Evolutionary conservation across 2,797 vertebrate genomes (phyloP).

Genomic region (Artibeus lituratus): DNA sequence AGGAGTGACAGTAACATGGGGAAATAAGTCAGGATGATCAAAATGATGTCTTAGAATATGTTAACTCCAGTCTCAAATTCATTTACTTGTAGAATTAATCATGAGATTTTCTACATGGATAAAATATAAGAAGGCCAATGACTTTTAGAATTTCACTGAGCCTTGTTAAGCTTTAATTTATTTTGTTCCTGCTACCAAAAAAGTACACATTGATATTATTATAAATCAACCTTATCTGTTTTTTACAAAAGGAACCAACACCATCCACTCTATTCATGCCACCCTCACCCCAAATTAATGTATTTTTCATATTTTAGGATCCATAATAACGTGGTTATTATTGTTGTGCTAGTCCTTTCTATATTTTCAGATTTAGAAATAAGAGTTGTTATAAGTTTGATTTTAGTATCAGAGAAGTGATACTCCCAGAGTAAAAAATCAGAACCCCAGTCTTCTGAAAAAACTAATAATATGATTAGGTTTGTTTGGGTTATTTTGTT

Average conservation of each 20-base stretch:
- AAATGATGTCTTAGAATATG: neutral
- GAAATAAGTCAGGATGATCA: neutral
- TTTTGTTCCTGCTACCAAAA: neutral
- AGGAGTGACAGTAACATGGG: neutral
- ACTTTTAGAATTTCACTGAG: neutral
- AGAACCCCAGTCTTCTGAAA: neutral
- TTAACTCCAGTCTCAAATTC: neutral
- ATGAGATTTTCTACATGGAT: neutral
- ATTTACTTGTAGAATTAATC: neutral
- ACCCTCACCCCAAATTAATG: neutral
- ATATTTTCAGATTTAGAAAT: neutral
- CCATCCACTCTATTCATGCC: neutral
- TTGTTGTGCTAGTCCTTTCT: neutral
- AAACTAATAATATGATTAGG: neutral
- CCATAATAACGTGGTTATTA: neutral
- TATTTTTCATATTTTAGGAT: neutral
- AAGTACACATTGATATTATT: neutral
- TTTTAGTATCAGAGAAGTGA: neutral
- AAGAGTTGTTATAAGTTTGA: neutral
- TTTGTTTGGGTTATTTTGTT: neutral
- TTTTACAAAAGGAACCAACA: neutral
- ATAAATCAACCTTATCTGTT: neutral
- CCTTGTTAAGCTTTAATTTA: neutral
- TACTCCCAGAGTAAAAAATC: neutral
- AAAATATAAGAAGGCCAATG: neutral